phyloP scores from a whole-genome alignment of 2,888 invertebrate genomes.

The Dryomyza anilis region DNA sequence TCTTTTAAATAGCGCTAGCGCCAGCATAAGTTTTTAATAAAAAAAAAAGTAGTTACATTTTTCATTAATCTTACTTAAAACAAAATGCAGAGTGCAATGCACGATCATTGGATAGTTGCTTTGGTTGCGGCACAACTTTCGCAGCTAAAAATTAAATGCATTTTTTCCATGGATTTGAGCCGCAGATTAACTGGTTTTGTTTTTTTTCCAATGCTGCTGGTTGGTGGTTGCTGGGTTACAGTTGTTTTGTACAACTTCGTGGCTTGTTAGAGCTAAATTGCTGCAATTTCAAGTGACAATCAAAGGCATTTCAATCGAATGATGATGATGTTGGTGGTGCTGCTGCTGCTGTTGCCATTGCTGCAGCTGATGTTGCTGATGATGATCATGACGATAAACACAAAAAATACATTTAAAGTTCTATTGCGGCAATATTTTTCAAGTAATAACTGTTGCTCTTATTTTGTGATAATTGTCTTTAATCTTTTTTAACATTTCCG shows the following conservation, averaged over 20 bases:
- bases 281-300: neutral
- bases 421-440: too few species aligned
- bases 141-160: neutral
- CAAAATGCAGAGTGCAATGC: conserved; percentile 1
- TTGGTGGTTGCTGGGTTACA: neutral
- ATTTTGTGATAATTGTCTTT: too few species aligned
- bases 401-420: neutral
- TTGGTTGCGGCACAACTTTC: neutral
- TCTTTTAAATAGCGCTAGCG: too few species aligned
- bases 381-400: neutral
- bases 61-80: too few species aligned
- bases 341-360: neutral
- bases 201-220: neutral
- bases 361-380: neutral
- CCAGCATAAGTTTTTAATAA: too few species aligned
- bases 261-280: neutral
- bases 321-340: too few species aligned
- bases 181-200: conserved; percentile 19
- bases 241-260: too few species aligned
- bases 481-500: too few species aligned
- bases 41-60: too few species aligned
- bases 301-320: too few species aligned
- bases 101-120: neutral
- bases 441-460: too few species aligned
- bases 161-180: conserved; percentile 7